phyloP scores from a whole-genome alignment of 2,888 invertebrate genomes.

The Ophion ellenae region DNA sequence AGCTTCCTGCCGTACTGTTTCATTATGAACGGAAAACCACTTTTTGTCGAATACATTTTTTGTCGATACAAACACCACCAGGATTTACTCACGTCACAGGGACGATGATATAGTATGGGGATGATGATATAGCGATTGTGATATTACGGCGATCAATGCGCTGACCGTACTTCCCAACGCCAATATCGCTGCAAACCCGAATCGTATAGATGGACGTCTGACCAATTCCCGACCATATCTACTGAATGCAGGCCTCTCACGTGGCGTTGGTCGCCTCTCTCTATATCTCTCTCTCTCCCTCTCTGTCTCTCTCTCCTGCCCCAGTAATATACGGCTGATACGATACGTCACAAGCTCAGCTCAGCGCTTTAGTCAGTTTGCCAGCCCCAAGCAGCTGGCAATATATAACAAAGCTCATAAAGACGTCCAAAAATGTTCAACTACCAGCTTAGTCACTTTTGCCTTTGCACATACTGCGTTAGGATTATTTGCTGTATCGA shows the following conservation, averaged over 20 bases:
- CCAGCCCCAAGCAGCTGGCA: background rate
- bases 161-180: background rate
- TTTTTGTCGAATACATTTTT: conserved; percentile 10
- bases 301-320: background rate
- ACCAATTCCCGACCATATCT: conserved; percentile 65
- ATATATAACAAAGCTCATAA: background rate
- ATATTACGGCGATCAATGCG: conserved; percentile 25
- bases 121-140: conserved; percentile 26
- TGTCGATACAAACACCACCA: background rate
- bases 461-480: no score
- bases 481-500: no score
- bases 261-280: conserved; percentile 31
- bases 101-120: background rate
- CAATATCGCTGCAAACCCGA: conserved; percentile 26
- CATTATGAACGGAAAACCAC: background rate
- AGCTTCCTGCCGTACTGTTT: background rate
- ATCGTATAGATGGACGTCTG: conserved; percentile 51
- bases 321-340: conserved; percentile 20
- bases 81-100: conserved; percentile 8
- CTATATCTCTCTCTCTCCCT: background rate
- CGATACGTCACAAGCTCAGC: conserved; percentile 2
- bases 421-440: no score
- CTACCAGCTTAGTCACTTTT: no score
- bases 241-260: conserved; percentile 61
- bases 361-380: background rate